These are phyloP conservation scores for Champsocephalus gunnari DNA, from an alignment of 2,797 vertebrate species.

Conservation along the genomic window DNA sequence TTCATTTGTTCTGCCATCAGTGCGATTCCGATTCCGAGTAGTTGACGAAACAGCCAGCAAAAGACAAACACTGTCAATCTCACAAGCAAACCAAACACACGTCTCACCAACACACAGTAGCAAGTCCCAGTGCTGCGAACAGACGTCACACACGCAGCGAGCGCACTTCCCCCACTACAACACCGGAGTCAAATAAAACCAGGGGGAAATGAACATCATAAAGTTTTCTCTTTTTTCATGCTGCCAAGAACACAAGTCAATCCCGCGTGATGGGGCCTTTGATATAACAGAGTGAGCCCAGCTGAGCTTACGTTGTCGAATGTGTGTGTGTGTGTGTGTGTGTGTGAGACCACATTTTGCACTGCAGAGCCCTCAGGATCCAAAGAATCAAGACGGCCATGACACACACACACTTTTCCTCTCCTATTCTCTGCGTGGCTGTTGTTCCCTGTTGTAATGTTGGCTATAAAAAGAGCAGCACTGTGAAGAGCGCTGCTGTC, in stretches of 20 bases:
- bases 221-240: constrained; percentile 62
- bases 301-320: constrained; percentile 44
- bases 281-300: constrained; percentile 53
- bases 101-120: constrained; percentile 32
- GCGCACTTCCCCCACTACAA: constrained; percentile 43
- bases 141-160: constrained; percentile 26
- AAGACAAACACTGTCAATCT: constrained; percentile 53
- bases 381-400: constrained; percentile 39
- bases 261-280: constrained; percentile 62
- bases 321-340: background rate
- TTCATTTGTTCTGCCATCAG: constrained; percentile 11
- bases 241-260: constrained; percentile 71
- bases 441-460: constrained; percentile 31
- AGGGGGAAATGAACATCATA: constrained; percentile 67
- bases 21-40: constrained; percentile 40
- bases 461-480: constrained; percentile 38
- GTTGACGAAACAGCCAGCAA: constrained; percentile 13
- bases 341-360: constrained; percentile 33
- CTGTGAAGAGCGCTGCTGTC: constrained; percentile 42
- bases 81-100: constrained; percentile 36
- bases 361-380: constrained; percentile 48
- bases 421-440: constrained; percentile 9
- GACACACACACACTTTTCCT: background rate
- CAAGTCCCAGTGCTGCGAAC: constrained; percentile 31
- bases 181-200: constrained; percentile 58